Percentiles rank a stretch among this genome's conserved stretches.
Evolutionary conservation across 1,140 invertebrate genomes (phyloP).

Genomic region (Sycophila sp.): DNA sequence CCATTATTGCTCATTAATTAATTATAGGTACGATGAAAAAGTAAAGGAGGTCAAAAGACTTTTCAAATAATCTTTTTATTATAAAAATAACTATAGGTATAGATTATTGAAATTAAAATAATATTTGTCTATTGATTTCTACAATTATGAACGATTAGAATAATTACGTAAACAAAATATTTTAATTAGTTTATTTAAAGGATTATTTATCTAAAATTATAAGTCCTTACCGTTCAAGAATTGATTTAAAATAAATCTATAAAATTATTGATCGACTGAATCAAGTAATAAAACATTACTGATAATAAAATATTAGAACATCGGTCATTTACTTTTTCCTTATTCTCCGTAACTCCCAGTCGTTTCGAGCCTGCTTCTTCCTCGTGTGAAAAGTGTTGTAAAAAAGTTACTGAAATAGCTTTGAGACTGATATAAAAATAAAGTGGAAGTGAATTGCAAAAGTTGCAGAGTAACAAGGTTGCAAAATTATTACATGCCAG

Average conservation of each 20-base stretch:
- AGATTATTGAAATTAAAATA: too few relatives aligned
- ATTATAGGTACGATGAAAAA: too few relatives aligned
- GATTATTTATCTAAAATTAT: neutral
- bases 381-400: neutral
- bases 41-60: too few relatives aligned
- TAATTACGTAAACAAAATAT: neutral
- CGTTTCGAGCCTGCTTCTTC: neutral
- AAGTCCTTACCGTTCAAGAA: too few relatives aligned
- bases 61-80: too few relatives aligned
- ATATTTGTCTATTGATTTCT: neutral
- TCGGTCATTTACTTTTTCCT: constrained; percentile 1
- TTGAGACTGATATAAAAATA: constrained; percentile 8
- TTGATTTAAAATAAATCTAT: neutral
- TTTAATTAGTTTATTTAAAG: neutral
- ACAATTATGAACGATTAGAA: neutral
- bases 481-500: neutral
- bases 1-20: too few relatives aligned
- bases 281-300: neutral
- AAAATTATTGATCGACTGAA: constrained; percentile 20
- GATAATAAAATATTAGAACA: constrained; percentile 9
- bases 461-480: neutral
- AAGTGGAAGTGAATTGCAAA: constrained; percentile 13
- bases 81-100: too few relatives aligned
- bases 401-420: constrained; percentile 22
- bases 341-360: neutral